Evolutionary conservation across 2,797 vertebrate genomes (phyloP), one percentile per base, ranked within the genome.

Genomic region (Micrastur ruficollis): DNA sequence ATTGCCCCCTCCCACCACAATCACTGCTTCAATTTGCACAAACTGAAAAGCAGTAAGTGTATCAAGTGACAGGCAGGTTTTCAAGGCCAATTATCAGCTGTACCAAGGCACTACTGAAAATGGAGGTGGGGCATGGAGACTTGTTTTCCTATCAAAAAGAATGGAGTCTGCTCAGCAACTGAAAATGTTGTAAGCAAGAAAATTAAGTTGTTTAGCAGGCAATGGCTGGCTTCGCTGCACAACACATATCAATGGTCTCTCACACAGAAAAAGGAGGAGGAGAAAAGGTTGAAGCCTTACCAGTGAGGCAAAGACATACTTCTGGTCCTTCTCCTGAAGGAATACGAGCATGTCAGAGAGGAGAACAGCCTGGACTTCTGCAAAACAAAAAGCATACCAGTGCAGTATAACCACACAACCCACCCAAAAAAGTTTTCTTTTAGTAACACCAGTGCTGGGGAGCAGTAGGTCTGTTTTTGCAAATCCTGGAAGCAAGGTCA

Each of bases 241-340:
- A 70, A 46, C 59, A 72, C 42, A 76, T 27, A 86, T 22, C 10
- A 63, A 2, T 1, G 11, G 29, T 63, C 22, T 63, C 40, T 68
- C 46, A 25, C 11, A 11, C 0, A 31, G 34, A 55, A 81, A 73
- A 90, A 20, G 15, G 34, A 86, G 56, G 40, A 63, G 40, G 12
- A 82, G 22, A 83, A 81, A 94, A 14, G 11, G 44, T 15, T 36
- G 61, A 68, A 76, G 62, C 31, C 99, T 97, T 99, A 99, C 99
- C 99, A 99, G 96, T 91, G 99, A 99, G 29, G 99, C 99, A 84
- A 99, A 99, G 89, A 98, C 93, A 14, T 99, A 99, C 96, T 99
- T 99, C 98, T 99, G 99, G 97, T 99, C 99, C 96, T 99, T 99
- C 97, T 99, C 99, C 97, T 99, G 99, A 74, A 99, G 99, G 98